Conservation (phyloP, 2,113 vertebrate genomes). For the Leuciscus idus region DNA sequence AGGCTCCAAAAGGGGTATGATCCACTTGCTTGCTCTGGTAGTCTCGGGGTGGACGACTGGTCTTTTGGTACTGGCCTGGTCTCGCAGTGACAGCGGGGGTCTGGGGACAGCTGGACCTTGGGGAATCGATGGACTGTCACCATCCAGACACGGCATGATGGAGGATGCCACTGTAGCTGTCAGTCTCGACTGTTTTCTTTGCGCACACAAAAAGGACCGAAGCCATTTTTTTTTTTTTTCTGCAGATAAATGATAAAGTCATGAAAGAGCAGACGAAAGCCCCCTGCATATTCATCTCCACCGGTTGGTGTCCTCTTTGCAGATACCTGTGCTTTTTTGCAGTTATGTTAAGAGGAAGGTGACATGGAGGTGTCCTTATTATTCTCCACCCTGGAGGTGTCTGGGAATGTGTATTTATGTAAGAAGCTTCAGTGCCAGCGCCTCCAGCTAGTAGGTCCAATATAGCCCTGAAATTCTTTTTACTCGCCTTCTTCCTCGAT, state of each 20-base stretch:
- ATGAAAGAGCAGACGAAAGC: slow-evolving; percentile 8
- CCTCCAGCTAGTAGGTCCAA: slow-evolving; percentile 54
- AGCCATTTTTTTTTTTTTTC: not conserved
- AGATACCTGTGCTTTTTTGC: slow-evolving; percentile 31
- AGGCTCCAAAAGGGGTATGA: slow-evolving; percentile 43
- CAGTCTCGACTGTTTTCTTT: slow-evolving; percentile 14
- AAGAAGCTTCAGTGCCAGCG: slow-evolving; percentile 51
- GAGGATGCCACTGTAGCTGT: slow-evolving; percentile 23
- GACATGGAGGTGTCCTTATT: slow-evolving; percentile 42
- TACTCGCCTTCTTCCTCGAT: slow-evolving; percentile 53
- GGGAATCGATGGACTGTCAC: slow-evolving; percentile 46
- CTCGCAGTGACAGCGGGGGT: slow-evolving; percentile 44
- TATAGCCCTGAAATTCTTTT: slow-evolving; percentile 55
- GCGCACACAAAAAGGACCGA: not conserved
- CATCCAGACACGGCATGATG: slow-evolving; percentile 27
- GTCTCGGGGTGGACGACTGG: slow-evolving; percentile 12
- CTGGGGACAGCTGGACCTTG: slow-evolving; percentile 35
- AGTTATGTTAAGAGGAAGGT: slow-evolving; percentile 29
- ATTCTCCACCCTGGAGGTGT: slow-evolving; percentile 43
- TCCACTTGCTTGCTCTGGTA: slow-evolving; percentile 40
- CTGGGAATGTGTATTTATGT: slow-evolving; percentile 37
- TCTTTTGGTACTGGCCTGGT: slow-evolving; percentile 23
- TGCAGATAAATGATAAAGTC: slow-evolving; percentile 41
- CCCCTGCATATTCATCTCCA: slow-evolving; percentile 29
- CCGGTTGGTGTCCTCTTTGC: not conserved